phyloP scores from a whole-genome alignment of 2,113 vertebrate genomes.

The Tonatia bakeri region DNA sequence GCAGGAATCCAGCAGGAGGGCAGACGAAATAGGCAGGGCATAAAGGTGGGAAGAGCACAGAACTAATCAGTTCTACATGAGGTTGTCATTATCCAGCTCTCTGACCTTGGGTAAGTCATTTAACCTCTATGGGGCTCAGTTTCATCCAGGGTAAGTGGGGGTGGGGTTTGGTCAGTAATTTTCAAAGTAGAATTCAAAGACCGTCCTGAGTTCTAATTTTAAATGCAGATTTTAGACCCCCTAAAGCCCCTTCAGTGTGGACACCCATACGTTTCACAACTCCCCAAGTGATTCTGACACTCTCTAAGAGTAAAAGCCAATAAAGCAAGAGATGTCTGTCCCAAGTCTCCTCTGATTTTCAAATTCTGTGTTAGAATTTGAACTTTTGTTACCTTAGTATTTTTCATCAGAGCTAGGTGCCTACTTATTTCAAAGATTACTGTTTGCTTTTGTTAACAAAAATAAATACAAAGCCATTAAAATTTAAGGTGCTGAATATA shows the following conservation, averaged over 20 bases:
- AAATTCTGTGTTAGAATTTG: background rate
- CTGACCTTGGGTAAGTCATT: background rate
- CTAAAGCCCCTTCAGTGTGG: background rate
- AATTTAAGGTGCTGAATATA: conserved; percentile 12
- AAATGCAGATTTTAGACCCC: background rate
- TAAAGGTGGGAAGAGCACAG: background rate
- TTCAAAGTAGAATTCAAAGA: conserved; percentile 8
- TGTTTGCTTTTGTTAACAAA: conserved; percentile 28
- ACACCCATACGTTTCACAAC: background rate
- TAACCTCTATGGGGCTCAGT: background rate
- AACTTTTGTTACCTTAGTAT: background rate
- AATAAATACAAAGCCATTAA: background rate
- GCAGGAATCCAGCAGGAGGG: background rate
- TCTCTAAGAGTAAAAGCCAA: background rate
- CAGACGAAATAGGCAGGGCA: background rate
- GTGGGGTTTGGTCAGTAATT: background rate
- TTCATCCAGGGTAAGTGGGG: background rate
- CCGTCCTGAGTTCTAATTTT: background rate
- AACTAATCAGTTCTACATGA: background rate
- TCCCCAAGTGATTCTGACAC: background rate
- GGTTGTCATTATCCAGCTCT: background rate
- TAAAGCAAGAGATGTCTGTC: background rate
- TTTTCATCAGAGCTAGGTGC: background rate
- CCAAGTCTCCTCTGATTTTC: background rate
- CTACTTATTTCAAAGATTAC: background rate